These are phyloP conservation scores for Xyrauchen texanus DNA, from an alignment of 2,113 vertebrate genomes.

Conservation along the genomic window DNA sequence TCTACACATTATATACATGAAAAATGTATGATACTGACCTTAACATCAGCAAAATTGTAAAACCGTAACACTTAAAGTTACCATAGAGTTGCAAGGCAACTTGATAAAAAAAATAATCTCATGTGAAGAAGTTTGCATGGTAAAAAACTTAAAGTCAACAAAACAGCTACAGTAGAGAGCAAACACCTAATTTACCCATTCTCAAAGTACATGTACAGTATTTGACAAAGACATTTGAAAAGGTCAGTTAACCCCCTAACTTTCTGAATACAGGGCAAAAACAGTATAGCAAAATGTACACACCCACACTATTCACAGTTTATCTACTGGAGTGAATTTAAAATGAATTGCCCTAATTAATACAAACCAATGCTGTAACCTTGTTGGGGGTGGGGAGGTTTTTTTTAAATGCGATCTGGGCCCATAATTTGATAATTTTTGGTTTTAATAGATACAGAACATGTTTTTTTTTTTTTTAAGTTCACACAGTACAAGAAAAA, in stretches of 20 bases:
- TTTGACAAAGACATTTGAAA: neutral
- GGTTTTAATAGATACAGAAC: too few relatives aligned
- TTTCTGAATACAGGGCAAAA: neutral
- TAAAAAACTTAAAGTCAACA: neutral
- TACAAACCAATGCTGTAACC: too few relatives aligned
- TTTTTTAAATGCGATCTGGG: too few relatives aligned
- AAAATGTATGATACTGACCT: neutral
- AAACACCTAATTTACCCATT: constrained; percentile 31
- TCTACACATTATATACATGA: constrained; percentile 25
- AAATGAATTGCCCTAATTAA: neutral
- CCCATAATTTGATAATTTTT: too few relatives aligned
- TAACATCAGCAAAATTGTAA: neutral
- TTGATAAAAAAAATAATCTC: constrained; percentile 1
- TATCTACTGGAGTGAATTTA: constrained; percentile 17
- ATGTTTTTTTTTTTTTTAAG: too few relatives aligned
- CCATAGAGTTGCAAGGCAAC: neutral
- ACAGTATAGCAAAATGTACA: constrained; percentile 1
- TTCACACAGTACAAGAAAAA: too few relatives aligned
- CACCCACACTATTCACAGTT: constrained; percentile 41
- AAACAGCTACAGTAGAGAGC: constrained; percentile 19
- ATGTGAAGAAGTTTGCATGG: too few relatives aligned
- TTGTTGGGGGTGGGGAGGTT: too few relatives aligned
- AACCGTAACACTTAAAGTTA: constrained; percentile 1
- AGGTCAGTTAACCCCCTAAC: neutral
- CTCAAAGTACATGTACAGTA: constrained; percentile 33